These are phyloP conservation scores for Nothocercus nigrocapillus DNA, from an alignment of 2,113 vertebrate genomes.

Conservation along the genomic window DNA sequence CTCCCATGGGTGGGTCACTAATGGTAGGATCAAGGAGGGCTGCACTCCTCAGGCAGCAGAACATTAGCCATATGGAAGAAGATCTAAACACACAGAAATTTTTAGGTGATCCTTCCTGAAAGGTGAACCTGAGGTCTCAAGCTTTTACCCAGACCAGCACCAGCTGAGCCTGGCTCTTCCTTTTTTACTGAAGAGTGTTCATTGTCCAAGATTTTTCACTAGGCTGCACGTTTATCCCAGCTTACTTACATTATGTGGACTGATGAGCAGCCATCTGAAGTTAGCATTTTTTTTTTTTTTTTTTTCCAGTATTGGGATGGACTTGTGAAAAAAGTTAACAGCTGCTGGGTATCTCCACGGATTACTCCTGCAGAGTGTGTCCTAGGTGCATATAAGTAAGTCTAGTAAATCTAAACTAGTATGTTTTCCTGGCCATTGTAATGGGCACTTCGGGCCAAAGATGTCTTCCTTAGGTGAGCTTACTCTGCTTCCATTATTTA, in stretches of 20 bases:
- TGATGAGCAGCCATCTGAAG: slow-evolving; percentile 1
- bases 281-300: background rate
- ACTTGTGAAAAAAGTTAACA: slow-evolving; percentile 17
- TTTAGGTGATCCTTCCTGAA: background rate
- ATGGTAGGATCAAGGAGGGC: background rate
- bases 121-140: accelerated
- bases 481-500: background rate
- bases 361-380: background rate
- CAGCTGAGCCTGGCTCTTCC: background rate
- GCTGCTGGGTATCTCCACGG: background rate
- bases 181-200: background rate
- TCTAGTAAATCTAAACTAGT: slow-evolving; percentile 10
- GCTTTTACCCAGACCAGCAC: background rate
- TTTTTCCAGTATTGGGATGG: background rate
- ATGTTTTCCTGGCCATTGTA: background rate
- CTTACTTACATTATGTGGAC: background rate
- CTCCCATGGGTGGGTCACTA: background rate
- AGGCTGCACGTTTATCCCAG: background rate
- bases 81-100: background rate
- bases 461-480: background rate
- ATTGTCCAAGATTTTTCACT: background rate
- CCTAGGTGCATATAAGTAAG: background rate
- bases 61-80: background rate
- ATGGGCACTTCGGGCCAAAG: background rate
- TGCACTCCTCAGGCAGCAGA: background rate